Evolutionary conservation across 2,797 vertebrate genomes (phyloP), one percentile per base, ranked within the genome.

Genomic region (Poeciliopsis turneri): DNA sequence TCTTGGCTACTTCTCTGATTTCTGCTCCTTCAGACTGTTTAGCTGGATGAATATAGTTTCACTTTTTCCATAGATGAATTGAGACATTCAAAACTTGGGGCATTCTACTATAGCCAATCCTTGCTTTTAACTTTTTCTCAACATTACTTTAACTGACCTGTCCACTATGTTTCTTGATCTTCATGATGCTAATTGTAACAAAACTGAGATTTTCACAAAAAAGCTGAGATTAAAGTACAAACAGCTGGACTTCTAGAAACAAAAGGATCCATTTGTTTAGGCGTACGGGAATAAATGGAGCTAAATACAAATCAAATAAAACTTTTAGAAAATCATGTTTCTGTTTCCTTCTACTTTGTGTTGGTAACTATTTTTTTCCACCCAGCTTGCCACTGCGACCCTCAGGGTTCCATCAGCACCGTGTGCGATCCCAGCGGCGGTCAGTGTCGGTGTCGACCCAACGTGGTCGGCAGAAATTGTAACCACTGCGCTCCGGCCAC

Each of bases 351-450:
- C 12, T 16, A 6, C 57, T 66, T 39, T 25, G 23, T 68, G 20
- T 25, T 25, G 28, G 59, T 64, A 64, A 36, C 0, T 33, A 1
- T 10, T 0, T 77, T 7, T 70, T 12, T 0, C 73, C 36, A 75
- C 85, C 49, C 92, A 99, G 98, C 96, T 0, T 99, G 98, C 87
- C 94, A 96, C 82, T 99, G 98, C 77, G 96, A 99, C 91, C 97
- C 95, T 0, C 97, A 96, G 89, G 98, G 98, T 20, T 97, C 98
- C 0, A 82, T 98, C 76, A 99, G 98, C 83, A 90, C 95, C 0
- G 92, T 98, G 75, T 99, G 98, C 0, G 94, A 99, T 53, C 82
- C 97, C 75, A 97, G 76, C 0, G 97, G 98, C 64, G 98, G 98
- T 55, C 97, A 98, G 88, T 99, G 98, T 85, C 95, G 84, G n/a